Evolutionary conservation across 2,113 vertebrate genomes (phyloP).

Genomic region (Globicephala melas): DNA sequence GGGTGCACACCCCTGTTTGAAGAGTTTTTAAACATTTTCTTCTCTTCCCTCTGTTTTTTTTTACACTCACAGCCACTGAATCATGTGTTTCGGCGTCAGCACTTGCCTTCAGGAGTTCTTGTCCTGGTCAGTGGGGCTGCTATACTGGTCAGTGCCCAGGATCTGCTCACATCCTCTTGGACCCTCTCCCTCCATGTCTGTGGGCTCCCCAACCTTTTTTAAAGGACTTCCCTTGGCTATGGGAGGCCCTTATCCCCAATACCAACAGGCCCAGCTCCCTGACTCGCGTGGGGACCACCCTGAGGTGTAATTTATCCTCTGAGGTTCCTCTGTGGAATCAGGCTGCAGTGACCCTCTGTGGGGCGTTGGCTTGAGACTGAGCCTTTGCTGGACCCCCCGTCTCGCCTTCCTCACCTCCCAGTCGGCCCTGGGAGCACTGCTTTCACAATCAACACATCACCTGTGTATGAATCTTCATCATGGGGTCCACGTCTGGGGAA

Average conservation of each 20-base stretch:
- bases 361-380: not conserved
- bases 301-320: accelerated
- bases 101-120: not conserved
- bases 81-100: accelerated
- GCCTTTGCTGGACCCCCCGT: not conserved
- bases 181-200: not conserved
- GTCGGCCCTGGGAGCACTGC: not conserved
- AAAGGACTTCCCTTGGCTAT: not conserved
- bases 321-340: not conserved
- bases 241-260: not conserved
- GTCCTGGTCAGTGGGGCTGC: accelerated
- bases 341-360: not conserved
- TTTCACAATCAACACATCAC: not conserved
- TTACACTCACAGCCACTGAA: accelerated
- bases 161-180: not conserved
- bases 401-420: not conserved
- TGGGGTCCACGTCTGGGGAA: not conserved
- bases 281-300: accelerated
- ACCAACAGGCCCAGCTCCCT: accelerated
- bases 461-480: not conserved
- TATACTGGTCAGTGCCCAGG: not conserved
- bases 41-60: not conserved
- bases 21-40: not conserved
- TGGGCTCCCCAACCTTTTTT: not conserved
- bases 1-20: not conserved